Evolutionary conservation across 2,888 invertebrate species (phyloP), one percentile per base, ranked within the genome.

Genomic region (Luffia ferchaultella): DNA sequence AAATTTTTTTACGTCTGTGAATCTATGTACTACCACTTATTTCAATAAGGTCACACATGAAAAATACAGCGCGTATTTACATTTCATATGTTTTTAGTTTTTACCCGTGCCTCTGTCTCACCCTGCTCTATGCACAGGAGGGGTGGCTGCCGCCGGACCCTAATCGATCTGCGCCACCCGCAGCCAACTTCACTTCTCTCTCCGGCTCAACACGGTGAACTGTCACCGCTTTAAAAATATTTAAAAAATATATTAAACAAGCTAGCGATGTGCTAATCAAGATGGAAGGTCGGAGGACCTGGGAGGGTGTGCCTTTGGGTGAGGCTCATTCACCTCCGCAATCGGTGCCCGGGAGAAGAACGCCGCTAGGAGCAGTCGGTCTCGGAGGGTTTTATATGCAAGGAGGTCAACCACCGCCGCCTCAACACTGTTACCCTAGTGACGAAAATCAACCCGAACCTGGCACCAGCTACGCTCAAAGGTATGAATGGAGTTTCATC

Each of bases 371-470:
- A 12, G 90, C 93, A 3, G 93, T 95, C 18, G 93, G 93, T 16
- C 83, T 95, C 20, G 93, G 94, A 18, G 93, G 93, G n/a, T 94
- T 93, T 75, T 94, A 93, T 76, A 93, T 93, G 71, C 93, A 92
- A 67, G 85, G 85, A 54, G 86, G 86, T 49, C 83, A 86, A 68
- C 78, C 83, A 57, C 73, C 71, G 20, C 75, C 79, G 55, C 85
- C 84, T 41, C 87, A 86, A 67, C 89, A 64, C 74, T 86, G 75
- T 67, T 82, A 77, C 53, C 82, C 77, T 69, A 90, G 90, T 2
- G 93, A 94, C 65, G 94, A 93, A 70, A 94, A 94, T 68, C 90
- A 91, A 67, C 91, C 91, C 0, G 90, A 90, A 67, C 87, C 88
- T 15, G 86, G 85, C 41, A 87, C 86, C 48, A 83, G 84, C 62